phyloP scores from a whole-genome alignment of 2,888 invertebrate genomes.

The Caenorhabditis plicata region DNA sequence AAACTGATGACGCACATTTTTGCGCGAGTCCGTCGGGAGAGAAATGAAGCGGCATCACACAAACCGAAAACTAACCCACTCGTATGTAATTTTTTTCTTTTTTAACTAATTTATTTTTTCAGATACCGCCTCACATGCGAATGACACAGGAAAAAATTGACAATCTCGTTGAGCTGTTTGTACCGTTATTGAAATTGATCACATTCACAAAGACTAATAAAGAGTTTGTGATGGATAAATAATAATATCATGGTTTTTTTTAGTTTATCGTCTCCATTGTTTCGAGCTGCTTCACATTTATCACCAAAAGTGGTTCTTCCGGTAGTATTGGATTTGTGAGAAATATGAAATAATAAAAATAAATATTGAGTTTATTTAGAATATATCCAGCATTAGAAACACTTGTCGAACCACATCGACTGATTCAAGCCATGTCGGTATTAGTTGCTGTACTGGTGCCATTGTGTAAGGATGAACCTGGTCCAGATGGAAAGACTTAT shows the following conservation, averaged over 20 bases:
- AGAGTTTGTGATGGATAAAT: no score
- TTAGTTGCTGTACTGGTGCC: slow-evolving; percentile 67
- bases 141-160: slow-evolving; percentile 70
- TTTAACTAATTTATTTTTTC: slow-evolving; percentile 69
- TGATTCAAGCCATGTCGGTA: slow-evolving; percentile 68
- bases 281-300: slow-evolving; percentile 67
- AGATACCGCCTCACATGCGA: slow-evolving; percentile 74
- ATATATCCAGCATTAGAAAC: slow-evolving; percentile 81
- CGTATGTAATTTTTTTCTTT: slow-evolving; percentile 2
- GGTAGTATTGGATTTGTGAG: slow-evolving; percentile 76
- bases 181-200: slow-evolving; percentile 73
- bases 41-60: slow-evolving; percentile 66
- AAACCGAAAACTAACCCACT: slow-evolving; percentile 2
- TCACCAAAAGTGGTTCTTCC: slow-evolving; percentile 83
- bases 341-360: background rate
- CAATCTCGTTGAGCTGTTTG: slow-evolving; percentile 68
- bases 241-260: no score
- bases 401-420: slow-evolving; percentile 81
- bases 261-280: slow-evolving; percentile 18
- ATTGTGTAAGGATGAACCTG: slow-evolving; percentile 64
- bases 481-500: slow-evolving; percentile 28
- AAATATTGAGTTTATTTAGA: slow-evolving; percentile 43
- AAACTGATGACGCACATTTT: slow-evolving; percentile 10
- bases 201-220: slow-evolving; percentile 75
- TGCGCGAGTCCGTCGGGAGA: slow-evolving; percentile 72